Evolutionary conservation across 64 coral and sea anemone genomes (phyloP), one percentile per base, ranked within the genome.

Genomic region (Porites lutea): DNA sequence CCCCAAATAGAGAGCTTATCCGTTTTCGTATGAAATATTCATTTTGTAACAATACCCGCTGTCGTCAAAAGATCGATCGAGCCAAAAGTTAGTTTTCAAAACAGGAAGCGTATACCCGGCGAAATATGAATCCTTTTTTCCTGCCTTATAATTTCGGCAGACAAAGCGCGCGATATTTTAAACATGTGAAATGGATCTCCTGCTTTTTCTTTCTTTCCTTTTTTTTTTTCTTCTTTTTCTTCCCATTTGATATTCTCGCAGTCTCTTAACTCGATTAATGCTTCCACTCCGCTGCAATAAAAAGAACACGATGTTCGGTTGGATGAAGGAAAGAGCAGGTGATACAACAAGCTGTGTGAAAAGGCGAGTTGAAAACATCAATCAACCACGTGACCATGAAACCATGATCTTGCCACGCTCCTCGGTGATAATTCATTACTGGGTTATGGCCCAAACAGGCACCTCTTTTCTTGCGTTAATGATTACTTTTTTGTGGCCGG

Each of bases 41-140:
- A 84, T 84, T 84, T 68, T 84, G 15, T 21, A 84, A 68, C 81
- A 63, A 63, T 65, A 8, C 79, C 58, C 23, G 18, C 27, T 82
- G 60, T 60, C 79, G 51, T 64, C 55, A 45, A 76, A 51, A 16
- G 47, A 51, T 51, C 63, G 59, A 84, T 68, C 61, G 46, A 16
- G 16, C 46, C 50, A 52, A 68, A 14, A 14, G 6, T 52, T 19
- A 67, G 67, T 84, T 78, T 84, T 63, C 4, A 45, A 68, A 68
- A 84, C 61, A 83, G 79, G 59, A 52, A 83, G 45, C 37, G 14
- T 48, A 83, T 83, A 84, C 69, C 81, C 81, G 62, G 81, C 15
- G 13, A 13, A n/a, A 18, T 51, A 11, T 3, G 11, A 44, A 64
- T 15, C 63, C 23, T 44, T 76, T 13, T 76, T 4, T 52, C 73